Evolutionary conservation across 2,797 vertebrate species (phyloP), one percentile per base, ranked within the genome.

Genomic region (Mycteria americana): DNA sequence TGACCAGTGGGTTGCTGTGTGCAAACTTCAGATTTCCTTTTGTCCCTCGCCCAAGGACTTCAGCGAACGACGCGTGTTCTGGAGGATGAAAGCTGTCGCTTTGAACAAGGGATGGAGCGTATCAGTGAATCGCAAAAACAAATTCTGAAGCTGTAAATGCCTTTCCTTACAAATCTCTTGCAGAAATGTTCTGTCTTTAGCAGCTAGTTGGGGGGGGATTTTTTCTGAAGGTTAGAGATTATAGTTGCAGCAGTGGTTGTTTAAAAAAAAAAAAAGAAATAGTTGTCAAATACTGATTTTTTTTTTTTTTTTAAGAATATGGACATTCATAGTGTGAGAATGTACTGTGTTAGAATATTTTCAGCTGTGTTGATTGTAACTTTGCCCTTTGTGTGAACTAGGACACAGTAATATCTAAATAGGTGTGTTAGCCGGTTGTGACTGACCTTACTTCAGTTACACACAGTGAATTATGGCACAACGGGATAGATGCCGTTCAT

Each of bases 31-130:
- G 41, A 2, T 50, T 68, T 57, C 60, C 33, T 33, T 50, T 28
- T 56, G 57, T 45, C 11, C 60, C 28, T 46, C 22, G 23, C 17
- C 12, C 4, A 10, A 51, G 30, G 18, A 31, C 27, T 30, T 16
- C 2, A 4, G 16, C 1, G 8, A 37, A 8, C 46, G 8, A 1
- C 7, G 39, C 8, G 0, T 14, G 16, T 50, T 67, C 30, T 23
- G 31, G 60, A 60, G 39, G 39, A 43, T 43, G 45, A 19, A 37
- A 70, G 50, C 31, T 51, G 27, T 48, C 27, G 7, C 48, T 60
- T 30, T 63, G 65, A 67, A 17, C 41, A 57, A 67, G 30, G 33
- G 19, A 37, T 37, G 23, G 67, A 51, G n/a, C 43, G 1, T 21
- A 60, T 69, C 23, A 15, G 39, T 23, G 8, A 35, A 18, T 43